Evolutionary conservation across 2,113 vertebrate genomes (phyloP).

Genomic region (Ophthalmolycus amberensis): DNA sequence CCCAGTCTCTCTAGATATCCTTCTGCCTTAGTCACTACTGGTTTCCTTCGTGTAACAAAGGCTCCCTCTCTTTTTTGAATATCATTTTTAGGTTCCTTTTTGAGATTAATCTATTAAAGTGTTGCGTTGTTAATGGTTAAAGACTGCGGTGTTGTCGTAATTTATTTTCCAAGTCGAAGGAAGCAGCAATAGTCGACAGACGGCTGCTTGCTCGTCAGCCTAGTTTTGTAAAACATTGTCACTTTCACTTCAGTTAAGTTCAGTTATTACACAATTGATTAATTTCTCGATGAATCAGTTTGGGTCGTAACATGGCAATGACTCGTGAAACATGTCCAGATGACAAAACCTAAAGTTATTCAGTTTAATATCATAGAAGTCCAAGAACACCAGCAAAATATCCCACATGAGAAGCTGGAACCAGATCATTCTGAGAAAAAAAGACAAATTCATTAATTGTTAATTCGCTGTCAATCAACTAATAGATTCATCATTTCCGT

Average conservation of each 20-base stretch:
- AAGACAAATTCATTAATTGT: not conserved
- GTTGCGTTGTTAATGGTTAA: not conserved
- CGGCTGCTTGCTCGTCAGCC: not conserved
- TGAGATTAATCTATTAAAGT: not conserved
- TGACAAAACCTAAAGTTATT: too few species aligned
- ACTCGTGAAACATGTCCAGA: not conserved
- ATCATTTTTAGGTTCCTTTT: not conserved
- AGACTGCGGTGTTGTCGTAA: not conserved
- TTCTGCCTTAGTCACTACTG: constrained; percentile 35
- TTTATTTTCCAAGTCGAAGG: not conserved
- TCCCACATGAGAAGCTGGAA: not conserved
- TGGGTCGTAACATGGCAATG: not conserved
- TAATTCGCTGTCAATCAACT: not conserved
- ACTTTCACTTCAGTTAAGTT: not conserved
- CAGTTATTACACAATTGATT: not conserved
- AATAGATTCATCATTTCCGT: not conserved
- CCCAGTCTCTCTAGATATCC: constrained; percentile 7
- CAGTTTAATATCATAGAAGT: not conserved
- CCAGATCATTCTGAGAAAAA: not conserved
- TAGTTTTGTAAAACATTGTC: not conserved
- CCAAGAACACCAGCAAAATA: not conserved
- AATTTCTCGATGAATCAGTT: not conserved
- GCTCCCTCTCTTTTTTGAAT: not conserved
- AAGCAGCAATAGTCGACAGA: not conserved
- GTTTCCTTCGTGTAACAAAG: constrained; percentile 13